Percentiles rank a stretch among this genome's conserved stretches.
Conservation (phyloP, 2,888 invertebrate genomes). For the Enoplolaimus lenunculus region DNA sequence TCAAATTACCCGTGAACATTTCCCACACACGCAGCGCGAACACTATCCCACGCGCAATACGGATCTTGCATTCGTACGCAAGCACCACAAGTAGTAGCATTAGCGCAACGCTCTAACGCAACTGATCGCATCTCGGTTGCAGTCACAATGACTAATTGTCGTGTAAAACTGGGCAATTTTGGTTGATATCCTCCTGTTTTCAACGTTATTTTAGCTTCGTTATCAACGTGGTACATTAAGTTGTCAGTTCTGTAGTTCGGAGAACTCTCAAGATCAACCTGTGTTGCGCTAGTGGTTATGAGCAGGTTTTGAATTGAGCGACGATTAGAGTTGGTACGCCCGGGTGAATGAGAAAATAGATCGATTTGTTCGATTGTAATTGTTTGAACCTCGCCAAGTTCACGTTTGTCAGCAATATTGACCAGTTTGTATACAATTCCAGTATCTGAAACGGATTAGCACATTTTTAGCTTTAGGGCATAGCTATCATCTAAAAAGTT, state of each 20-base stretch:
- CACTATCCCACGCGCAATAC: slow-evolving; percentile 81
- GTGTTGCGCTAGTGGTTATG: too few relatives aligned
- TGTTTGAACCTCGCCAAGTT: slow-evolving; percentile 45
- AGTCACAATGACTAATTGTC: not conserved
- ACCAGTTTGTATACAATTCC: slow-evolving; percentile 34
- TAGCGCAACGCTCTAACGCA: not conserved
- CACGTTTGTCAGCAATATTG: slow-evolving; percentile 24
- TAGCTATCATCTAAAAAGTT: too few relatives aligned
- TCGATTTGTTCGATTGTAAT: slow-evolving; percentile 66
- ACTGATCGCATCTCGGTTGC: not conserved
- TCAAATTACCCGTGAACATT: slow-evolving; percentile 16
- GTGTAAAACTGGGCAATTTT: not conserved
- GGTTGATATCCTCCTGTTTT: slow-evolving; percentile 23
- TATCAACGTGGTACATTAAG: too few relatives aligned
- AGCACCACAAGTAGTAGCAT: slow-evolving; percentile 50
- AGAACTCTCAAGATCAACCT: not conserved
- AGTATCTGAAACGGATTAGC: too few relatives aligned
- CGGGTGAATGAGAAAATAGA: slow-evolving; percentile 18
- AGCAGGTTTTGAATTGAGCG: slow-evolving; percentile 46
- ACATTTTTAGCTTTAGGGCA: too few relatives aligned
- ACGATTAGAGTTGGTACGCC: slow-evolving; percentile 52
- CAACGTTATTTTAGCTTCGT: too few relatives aligned
- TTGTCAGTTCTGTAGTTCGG: too few relatives aligned
- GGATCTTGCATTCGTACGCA: slow-evolving; percentile 86
- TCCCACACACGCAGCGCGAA: not conserved